Evolutionary conservation across 2,797 vertebrate species (phyloP).

Genomic region (Gymnopithys bicolor): DNA sequence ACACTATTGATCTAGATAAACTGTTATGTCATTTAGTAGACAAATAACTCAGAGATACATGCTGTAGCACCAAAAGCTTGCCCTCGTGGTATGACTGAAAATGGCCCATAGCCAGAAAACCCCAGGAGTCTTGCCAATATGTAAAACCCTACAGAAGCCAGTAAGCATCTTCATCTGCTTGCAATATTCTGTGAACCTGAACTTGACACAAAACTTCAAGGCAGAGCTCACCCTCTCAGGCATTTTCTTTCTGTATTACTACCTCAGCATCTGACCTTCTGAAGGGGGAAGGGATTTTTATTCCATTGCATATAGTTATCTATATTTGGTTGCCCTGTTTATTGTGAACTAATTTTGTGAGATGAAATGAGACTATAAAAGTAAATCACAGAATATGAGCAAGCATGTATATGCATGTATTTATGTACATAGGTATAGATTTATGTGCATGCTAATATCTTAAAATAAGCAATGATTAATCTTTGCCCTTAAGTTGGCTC

Average conservation of each 20-base stretch:
- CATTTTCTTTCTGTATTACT: neutral
- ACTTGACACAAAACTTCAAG: neutral
- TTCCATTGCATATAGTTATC: neutral
- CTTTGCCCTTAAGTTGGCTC: neutral
- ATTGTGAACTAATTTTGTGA: neutral
- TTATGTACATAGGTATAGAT: neutral
- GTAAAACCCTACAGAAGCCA: neutral
- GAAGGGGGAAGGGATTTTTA: neutral
- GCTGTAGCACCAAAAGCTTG: neutral
- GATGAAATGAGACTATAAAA: neutral
- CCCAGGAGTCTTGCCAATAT: accelerated
- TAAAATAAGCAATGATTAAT: neutral
- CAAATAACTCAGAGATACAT: neutral
- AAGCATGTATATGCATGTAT: neutral
- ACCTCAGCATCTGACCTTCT: neutral
- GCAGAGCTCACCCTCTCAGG: neutral
- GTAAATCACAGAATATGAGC: neutral
- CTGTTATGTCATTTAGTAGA: neutral
- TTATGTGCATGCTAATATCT: neutral
- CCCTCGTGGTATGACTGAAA: neutral
- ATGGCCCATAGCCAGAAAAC: accelerated
- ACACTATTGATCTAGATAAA: neutral
- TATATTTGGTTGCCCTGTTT: neutral
- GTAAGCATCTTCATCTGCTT: neutral
- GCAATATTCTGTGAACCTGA: neutral